phyloP scores from a whole-genome alignment of 1,140 invertebrate genomes.

The Thereuonema tuberculata region DNA sequence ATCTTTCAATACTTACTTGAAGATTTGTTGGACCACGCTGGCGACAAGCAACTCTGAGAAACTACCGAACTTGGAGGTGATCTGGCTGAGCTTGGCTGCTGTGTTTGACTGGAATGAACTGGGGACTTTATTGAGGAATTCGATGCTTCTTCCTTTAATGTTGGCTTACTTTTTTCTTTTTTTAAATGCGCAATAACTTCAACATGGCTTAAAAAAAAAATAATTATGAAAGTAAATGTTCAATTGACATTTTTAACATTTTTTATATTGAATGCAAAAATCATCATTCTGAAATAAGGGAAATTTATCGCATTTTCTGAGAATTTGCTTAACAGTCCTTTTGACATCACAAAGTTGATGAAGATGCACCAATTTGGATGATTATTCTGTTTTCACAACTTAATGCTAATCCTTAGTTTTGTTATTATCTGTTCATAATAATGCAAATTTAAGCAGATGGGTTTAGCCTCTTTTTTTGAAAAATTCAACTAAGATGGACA shows the following conservation, averaged over 20 bases:
- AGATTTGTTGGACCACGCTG: background rate
- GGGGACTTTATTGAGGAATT: background rate
- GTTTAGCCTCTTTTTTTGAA: too few species aligned
- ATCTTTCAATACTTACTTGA: background rate
- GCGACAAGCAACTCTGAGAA: background rate
- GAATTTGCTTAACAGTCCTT: background rate
- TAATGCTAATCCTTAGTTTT: too few species aligned
- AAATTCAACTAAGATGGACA: too few species aligned
- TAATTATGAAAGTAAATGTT: background rate
- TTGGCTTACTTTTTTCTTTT: background rate
- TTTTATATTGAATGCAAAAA: too few species aligned
- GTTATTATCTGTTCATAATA: too few species aligned
- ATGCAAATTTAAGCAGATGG: too few species aligned
- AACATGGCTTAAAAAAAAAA: background rate
- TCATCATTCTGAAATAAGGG: too few species aligned
- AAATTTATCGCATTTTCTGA: background rate
- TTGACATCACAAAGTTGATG: background rate
- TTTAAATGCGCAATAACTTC: background rate
- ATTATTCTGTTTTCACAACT: background rate
- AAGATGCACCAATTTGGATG: constrained; percentile 10
- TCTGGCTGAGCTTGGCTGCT: background rate
- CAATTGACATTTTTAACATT: background rate
- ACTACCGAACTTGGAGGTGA: background rate
- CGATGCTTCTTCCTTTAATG: background rate
- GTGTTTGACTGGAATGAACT: background rate